Evolutionary conservation across 2,797 vertebrate genomes (phyloP).

Genomic region (Parotocinclus haroldoi): DNA sequence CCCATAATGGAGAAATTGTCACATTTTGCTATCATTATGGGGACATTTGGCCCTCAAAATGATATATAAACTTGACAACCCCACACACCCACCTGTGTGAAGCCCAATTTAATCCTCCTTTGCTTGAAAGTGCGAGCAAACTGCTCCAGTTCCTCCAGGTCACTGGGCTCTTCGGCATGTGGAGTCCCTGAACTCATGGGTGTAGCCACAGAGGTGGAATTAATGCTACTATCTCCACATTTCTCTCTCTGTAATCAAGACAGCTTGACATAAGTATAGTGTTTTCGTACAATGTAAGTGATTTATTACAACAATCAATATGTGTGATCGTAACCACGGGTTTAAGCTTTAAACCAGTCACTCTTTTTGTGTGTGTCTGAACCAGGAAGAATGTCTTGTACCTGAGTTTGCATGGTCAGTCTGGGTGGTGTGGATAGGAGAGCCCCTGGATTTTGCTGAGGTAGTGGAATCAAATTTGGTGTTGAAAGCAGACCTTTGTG

Average conservation of each 20-base stretch:
- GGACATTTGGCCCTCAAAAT: no score
- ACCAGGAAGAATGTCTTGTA: constrained; percentile 44
- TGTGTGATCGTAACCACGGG: neutral
- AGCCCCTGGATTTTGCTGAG: constrained; percentile 86
- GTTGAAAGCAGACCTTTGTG: constrained; percentile 81
- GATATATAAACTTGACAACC: no score
- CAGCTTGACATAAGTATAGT: constrained; percentile 38
- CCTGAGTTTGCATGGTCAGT: constrained; percentile 83
- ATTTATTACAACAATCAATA: neutral
- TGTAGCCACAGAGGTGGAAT: constrained; percentile 55
- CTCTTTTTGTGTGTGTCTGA: no score
- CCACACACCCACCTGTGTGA: constrained; percentile 77
- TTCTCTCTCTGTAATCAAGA: constrained; percentile 68
- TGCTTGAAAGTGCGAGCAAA: constrained; percentile 91
- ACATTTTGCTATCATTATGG: no score
- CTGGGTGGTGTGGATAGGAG: constrained; percentile 79
- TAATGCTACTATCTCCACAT: constrained; percentile 56
- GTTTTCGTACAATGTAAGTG: constrained; percentile 2
- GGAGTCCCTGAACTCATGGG: constrained; percentile 55
- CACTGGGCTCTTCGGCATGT: constrained; percentile 83
- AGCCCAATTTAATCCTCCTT: constrained; percentile 87
- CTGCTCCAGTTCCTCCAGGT: constrained; percentile 89
- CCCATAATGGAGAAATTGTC: no score
- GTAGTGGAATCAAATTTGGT: constrained; percentile 90
- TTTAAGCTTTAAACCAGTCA: neutral